phyloP scores from a whole-genome alignment of 2,888 invertebrate species.

The Didymodactylos carnosus region DNA sequence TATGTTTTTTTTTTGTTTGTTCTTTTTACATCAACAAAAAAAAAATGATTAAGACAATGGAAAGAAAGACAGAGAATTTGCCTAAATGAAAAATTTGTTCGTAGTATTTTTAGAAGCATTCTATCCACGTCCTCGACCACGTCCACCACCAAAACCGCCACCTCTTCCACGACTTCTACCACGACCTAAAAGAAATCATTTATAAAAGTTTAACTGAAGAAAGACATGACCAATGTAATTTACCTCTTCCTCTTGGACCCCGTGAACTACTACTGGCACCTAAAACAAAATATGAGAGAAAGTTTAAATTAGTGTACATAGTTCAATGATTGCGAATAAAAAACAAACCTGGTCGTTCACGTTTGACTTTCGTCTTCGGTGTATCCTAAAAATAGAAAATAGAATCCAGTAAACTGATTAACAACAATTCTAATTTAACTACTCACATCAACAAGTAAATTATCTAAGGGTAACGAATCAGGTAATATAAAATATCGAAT shows the following conservation, averaged over 20 bases:
- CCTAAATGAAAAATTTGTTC: too few species aligned
- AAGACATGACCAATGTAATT: neutral
- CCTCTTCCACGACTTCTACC: slow-evolving; percentile 3
- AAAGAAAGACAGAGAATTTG: too few species aligned
- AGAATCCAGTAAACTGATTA: too few species aligned
- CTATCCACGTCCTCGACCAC: slow-evolving; percentile 21
- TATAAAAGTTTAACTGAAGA: neutral
- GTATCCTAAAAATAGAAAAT: too few species aligned
- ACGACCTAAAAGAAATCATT: neutral
- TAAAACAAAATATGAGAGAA: neutral
- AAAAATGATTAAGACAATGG: too few species aligned
- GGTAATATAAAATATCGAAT: slow-evolving; percentile 69
- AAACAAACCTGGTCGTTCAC: neutral
- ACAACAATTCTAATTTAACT: too few species aligned
- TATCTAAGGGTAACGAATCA: slow-evolving; percentile 85
- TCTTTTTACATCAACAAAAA: too few species aligned
- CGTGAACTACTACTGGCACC: too few species aligned
- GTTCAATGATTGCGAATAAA: neutral
- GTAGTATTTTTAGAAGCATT: too few species aligned
- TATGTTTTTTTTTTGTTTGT: too few species aligned
- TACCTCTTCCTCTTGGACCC: slow-evolving; percentile 10
- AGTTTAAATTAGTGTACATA: neutral
- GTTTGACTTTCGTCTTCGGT: slow-evolving; percentile 62
- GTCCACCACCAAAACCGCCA: slow-evolving; percentile 15
- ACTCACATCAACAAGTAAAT: slow-evolving; percentile 75